Base-by-base conservation (phyloP, 1,140 invertebrate species). In the Apis dorsata region DNA sequence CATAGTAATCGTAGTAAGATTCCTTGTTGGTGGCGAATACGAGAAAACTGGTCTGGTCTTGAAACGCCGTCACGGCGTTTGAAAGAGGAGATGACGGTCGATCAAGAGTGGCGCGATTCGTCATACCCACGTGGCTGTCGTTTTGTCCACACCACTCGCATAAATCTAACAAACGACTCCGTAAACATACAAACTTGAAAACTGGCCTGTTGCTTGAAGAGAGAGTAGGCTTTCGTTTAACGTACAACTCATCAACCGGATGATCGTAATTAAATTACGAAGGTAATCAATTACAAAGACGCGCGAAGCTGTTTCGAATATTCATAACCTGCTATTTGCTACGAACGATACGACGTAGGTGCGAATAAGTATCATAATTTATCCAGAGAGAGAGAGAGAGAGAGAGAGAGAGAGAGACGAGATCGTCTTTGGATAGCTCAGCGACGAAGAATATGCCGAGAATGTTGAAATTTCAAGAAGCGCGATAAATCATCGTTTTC, bases 261-360 rank as follows among this genome's bases (percentile, higher is more conserved):
- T 70, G 69, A 65, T 80, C 55, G 65, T 63, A 81, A 77, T 87
- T 86, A 79, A 75, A 83, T 76, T 79, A 75, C 65, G 44, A 2
- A 34, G 65, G 65, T 51, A 66, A 87, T 87, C 85, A 83, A 79
- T 86, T 87, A 77, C 62, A 62, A 65, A 62, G 49, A 77, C 34
- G 53, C 55, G 60, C n/a, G 59, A 0, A 19, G 44, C 17, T 1
- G 15, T n/a, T 57, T 34, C n/a, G 62, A 73, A 53, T 28, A 59
- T 65, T 80, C 72, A 19, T 28, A 62, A 71, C 62, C 34, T 72
- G 51, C 34, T 72, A 28, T 19, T 74, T 57, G 53, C 62, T 34
- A 21, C 28, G 4, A 34, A 51, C 60, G 68, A 74, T 28, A 10
- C 11, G 60, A 74, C 34, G 79, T 57, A 69, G 65, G 73, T 77